Evolutionary conservation across 2,888 invertebrate species (phyloP), one percentile per base, ranked within the genome.

Genomic region (Callinectes sapidus): DNA sequence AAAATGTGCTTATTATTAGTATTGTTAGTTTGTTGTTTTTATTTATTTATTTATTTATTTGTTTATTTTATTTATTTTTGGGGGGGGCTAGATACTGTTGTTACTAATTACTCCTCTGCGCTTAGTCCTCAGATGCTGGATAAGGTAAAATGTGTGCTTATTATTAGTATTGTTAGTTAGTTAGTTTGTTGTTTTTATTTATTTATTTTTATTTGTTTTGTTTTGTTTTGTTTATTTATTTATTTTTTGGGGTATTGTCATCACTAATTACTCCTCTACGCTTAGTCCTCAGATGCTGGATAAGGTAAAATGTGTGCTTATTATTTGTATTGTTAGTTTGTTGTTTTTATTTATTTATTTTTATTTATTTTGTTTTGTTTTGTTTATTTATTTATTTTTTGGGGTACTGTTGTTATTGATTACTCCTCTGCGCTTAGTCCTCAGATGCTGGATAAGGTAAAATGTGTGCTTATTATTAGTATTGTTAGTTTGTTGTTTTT

Each of bases 371-470:
- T n/a, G n/a, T n/a, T n/a, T n/a, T n/a, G n/a, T 1, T 16, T 55
- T 18, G 2, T 55, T 8, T 2, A n/a, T 71, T 71, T 71, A 10
- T 71, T 71, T n/a, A 8, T 10, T 71, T 23, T n/a, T n/a, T n/a
- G n/a, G n/a, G n/a, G 99, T 95, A 98, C 98, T 55, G 96, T 99
- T 87, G 98, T 99, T 48, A 97, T 97, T 95, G 98, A 98, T 95
- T 99, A 99, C 96, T 97, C 98, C 95, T 96, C 96, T 92, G 96
- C 97, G 10, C 96, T 97, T 94, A 97, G 97, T 92, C 97, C 97
- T 39, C 97, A 97, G 95, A 96, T 98, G 95, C 96, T 99, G 90
- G 97, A 97, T 95, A 97, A 97, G 96, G 97, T 97, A 10, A 48
- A 10, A 3, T 71, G 10, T 71, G 2, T 71, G 0, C 10, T 71